Conservation (phyloP, 2,113 vertebrate species). For the Nanorana parkeri region DNA sequence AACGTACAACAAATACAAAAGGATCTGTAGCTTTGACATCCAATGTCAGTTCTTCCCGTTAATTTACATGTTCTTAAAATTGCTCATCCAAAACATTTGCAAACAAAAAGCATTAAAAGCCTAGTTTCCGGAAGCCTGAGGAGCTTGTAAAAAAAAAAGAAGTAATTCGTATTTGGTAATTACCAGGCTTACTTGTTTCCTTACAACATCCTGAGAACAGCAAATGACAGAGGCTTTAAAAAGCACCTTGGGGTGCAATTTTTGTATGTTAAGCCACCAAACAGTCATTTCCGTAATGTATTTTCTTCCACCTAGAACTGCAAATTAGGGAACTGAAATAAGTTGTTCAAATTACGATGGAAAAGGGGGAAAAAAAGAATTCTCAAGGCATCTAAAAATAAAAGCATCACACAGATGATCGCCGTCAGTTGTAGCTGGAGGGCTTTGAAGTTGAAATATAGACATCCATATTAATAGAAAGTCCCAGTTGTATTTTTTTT, state of each 20-base stretch:
- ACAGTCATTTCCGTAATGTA: constrained; percentile 45
- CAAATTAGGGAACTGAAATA: constrained; percentile 18
- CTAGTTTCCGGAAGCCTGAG: constrained; percentile 40
- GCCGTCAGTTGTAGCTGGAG: neutral
- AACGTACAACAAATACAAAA: neutral
- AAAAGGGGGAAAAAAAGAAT: neutral
- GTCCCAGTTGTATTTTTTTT: neutral
- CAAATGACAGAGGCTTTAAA: constrained; percentile 29
- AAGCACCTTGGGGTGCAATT: constrained; percentile 36
- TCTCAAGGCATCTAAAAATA: constrained; percentile 19
- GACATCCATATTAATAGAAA: constrained; percentile 19
- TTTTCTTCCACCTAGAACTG: constrained; percentile 15
- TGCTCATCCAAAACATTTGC: constrained; percentile 26
- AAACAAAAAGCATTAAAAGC: constrained; percentile 47
- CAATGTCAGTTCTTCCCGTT: neutral
- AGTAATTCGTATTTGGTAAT: constrained; percentile 53
- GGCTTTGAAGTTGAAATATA: neutral
- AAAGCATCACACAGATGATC: neutral
- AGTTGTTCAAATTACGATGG: constrained; percentile 6
- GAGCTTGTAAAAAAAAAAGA: constrained; percentile 32
- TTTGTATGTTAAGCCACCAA: constrained; percentile 30
- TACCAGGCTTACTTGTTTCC: constrained; percentile 48
- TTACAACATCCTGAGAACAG: constrained; percentile 41
- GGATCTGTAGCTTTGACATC: neutral
- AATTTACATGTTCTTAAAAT: constrained; percentile 28